These are phyloP conservation scores for Otocyon megalotis DNA, from an alignment of 2,113 vertebrate species.

Conservation along the genomic window DNA sequence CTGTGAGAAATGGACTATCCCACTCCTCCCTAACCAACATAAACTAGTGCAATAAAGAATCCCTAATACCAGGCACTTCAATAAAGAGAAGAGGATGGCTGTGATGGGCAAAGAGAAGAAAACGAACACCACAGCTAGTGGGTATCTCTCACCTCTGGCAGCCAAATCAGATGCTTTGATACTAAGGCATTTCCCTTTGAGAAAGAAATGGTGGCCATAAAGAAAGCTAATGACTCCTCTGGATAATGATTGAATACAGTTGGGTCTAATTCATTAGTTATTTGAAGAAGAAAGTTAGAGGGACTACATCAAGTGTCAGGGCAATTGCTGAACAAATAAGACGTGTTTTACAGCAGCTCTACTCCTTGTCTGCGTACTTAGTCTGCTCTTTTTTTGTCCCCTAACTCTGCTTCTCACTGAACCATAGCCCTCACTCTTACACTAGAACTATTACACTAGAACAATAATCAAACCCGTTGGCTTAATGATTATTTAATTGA, in stretches of 20 bases:
- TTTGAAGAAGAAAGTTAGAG: conserved; percentile 13
- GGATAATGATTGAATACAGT: not conserved
- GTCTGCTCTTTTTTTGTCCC: not conserved
- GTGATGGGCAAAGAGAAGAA: not conserved
- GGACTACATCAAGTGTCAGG: not conserved
- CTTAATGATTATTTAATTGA: not conserved
- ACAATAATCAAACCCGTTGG: not conserved
- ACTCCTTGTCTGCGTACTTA: not conserved
- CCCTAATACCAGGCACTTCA: not conserved
- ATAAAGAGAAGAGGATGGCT: not conserved
- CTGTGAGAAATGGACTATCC: not conserved
- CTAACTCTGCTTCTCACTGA: not conserved
- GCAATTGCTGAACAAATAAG: conserved; percentile 22
- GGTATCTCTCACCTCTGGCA: not conserved
- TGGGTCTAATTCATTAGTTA: not conserved
- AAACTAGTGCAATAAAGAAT: not conserved
- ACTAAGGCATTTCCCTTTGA: not conserved
- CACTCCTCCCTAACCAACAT: not conserved
- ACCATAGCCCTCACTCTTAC: not conserved
- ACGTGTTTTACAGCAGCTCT: not conserved
- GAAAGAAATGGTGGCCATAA: not conserved
- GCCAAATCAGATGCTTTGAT: not conserved
- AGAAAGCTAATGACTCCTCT: not conserved
- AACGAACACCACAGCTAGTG: not conserved
- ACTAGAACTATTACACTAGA: not conserved